Evolutionary conservation across 2,113 vertebrate genomes (phyloP).

Genomic region (Oryzias celebensis): DNA sequence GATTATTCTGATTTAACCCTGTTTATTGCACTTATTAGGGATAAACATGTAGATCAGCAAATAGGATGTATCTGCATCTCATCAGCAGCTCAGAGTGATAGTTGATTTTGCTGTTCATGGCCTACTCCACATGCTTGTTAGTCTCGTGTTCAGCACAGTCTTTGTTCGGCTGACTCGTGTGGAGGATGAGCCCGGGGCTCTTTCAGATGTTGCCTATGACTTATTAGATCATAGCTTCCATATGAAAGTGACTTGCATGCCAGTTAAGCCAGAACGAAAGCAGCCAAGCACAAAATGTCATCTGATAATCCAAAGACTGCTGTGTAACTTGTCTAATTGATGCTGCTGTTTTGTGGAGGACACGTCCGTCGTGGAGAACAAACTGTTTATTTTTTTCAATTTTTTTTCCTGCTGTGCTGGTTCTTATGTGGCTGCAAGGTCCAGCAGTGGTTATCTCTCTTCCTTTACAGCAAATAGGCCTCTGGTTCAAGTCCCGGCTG

Average conservation of each 20-base stretch:
- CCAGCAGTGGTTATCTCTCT: too few species aligned
- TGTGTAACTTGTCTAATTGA: slow-evolving; percentile 12
- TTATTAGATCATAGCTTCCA: slow-evolving; percentile 49
- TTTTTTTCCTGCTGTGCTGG: too few species aligned
- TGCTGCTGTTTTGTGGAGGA: not conserved
- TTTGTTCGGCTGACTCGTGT: slow-evolving; percentile 29
- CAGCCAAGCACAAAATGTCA: slow-evolving; percentile 38
- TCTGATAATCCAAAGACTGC: slow-evolving; percentile 41
- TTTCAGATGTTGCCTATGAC: not conserved
- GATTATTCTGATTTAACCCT: not conserved
- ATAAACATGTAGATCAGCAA: not conserved
- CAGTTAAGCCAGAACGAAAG: not conserved
- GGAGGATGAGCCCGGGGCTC: not conserved
- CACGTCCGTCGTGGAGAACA: not conserved
- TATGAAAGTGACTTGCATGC: slow-evolving; percentile 33
- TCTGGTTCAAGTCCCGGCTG: too few species aligned
- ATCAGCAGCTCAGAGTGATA: not conserved
- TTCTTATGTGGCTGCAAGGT: too few species aligned
- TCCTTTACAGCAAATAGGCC: too few species aligned
- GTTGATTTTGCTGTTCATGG: too few species aligned
- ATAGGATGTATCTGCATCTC: not conserved
- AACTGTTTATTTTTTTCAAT: too few species aligned
- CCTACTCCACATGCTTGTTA: not conserved
- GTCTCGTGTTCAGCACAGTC: not conserved
- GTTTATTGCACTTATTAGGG: not conserved